A percentile compares a stretch with the other conserved stretches of the same genome.
phyloP scores from a whole-genome alignment of 2,797 vertebrate genomes.

The Neostethus bicornis region DNA sequence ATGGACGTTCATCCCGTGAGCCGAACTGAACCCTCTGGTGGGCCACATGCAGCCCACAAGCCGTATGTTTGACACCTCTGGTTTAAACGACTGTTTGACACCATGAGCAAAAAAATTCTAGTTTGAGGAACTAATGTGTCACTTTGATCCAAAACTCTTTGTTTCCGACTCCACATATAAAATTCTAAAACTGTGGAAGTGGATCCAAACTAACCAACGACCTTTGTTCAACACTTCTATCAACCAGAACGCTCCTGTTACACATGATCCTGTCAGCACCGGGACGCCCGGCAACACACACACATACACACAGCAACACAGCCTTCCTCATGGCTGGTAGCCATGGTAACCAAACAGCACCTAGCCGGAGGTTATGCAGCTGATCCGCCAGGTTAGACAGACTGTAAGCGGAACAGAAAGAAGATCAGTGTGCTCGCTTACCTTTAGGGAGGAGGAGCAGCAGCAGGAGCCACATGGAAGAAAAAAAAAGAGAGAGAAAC shows the following conservation, averaged over 20 bases:
- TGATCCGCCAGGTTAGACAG: slow-evolving; percentile 1
- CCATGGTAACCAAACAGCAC: too few species aligned
- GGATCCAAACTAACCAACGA: too few species aligned
- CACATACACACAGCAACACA: slow-evolving; percentile 20
- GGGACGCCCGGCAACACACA: slow-evolving; percentile 3
- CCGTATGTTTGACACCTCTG: too few species aligned
- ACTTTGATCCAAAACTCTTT: too few species aligned
- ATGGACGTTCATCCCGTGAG: too few species aligned
- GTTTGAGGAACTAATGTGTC: too few species aligned
- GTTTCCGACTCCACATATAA: too few species aligned
- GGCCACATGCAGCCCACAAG: too few species aligned
- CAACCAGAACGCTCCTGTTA: slow-evolving; percentile 39
- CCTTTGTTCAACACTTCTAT: slow-evolving; percentile 19
- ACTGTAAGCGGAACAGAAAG: neutral
- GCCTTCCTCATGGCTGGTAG: slow-evolving; percentile 5
- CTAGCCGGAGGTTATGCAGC: slow-evolving; percentile 14
- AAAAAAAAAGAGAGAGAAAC: slow-evolving; percentile 47
- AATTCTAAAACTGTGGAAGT: too few species aligned
- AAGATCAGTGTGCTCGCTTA: slow-evolving; percentile 44
- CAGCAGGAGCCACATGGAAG: slow-evolving; percentile 65
- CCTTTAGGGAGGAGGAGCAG: slow-evolving; percentile 55
- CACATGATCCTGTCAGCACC: slow-evolving; percentile 49
- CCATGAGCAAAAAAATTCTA: too few species aligned
- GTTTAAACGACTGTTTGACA: too few species aligned
- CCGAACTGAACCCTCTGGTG: too few species aligned